Conservation (phyloP, 2,113 vertebrate species). For the Macquaria australasica region DNA sequence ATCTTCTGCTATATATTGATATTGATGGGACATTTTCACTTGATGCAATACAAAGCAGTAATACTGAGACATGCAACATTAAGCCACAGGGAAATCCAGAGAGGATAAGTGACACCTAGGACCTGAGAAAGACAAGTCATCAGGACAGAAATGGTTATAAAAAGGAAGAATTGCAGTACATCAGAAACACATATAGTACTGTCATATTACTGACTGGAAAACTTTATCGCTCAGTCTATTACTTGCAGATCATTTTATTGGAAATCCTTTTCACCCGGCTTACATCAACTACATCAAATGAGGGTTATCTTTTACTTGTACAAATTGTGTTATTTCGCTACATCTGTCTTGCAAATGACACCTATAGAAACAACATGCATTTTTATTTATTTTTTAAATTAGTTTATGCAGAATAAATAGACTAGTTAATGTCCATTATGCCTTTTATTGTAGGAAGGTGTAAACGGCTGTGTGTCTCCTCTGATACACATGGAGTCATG, state of each 20-base stretch:
- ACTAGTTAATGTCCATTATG: background rate
- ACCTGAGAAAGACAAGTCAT: slow-evolving; percentile 24
- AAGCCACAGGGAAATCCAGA: slow-evolving; percentile 15
- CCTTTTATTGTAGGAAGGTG: background rate
- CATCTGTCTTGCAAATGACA: background rate
- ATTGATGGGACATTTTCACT: slow-evolving; percentile 25
- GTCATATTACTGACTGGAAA: background rate
- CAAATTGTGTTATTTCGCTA: background rate
- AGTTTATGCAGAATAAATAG: slow-evolving; percentile 4
- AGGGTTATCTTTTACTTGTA: background rate
- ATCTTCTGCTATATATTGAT: slow-evolving; percentile 19
- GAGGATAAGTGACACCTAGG: slow-evolving; percentile 5
- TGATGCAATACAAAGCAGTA: slow-evolving; percentile 37
- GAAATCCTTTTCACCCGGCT: background rate
- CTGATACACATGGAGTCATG: background rate
- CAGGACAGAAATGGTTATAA: background rate
- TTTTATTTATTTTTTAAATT: slow-evolving; percentile 31
- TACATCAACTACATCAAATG: background rate
- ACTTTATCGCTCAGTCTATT: background rate
- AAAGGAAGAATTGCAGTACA: slow-evolving; percentile 3
- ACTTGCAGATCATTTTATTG: background rate
- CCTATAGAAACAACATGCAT: slow-evolving; percentile 34
- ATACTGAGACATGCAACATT: slow-evolving; percentile 62
- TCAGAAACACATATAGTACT: slow-evolving; percentile 14
- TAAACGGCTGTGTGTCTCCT: background rate